Percentiles rank a stretch among this genome's conserved stretches.
Conservation (phyloP, 1,140 invertebrate species). For the Bombus huntii region DNA sequence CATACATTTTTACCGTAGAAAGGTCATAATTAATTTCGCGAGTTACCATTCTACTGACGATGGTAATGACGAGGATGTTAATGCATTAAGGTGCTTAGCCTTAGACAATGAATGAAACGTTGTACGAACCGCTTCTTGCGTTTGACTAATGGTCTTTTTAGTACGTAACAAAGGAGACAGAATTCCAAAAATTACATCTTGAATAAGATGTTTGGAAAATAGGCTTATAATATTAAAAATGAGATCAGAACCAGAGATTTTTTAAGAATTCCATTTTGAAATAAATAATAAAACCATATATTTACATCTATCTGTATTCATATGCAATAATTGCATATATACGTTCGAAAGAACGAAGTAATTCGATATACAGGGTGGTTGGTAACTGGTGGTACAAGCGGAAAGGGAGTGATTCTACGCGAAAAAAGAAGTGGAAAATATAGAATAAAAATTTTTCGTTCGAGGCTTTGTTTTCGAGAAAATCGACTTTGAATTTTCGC, state of each 20-base stretch:
- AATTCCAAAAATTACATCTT: no score
- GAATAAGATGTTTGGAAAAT: neutral
- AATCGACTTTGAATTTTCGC: no score
- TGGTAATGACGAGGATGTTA: no score
- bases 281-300: neutral
- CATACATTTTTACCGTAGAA: neutral
- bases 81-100: neutral
- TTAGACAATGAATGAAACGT: neutral
- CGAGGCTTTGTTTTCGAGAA: no score
- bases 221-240: neutral
- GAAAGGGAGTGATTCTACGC: no score
- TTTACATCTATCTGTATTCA: no score
- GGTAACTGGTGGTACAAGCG: no score
- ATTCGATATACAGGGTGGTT: neutral
- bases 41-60: neutral
- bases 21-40: slow-evolving; percentile 7
- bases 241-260: neutral
- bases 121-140: neutral
- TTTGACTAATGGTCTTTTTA: neutral
- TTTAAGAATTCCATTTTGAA: neutral
- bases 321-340: no score
- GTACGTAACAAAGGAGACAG: neutral
- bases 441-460: no score
- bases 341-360: neutral
- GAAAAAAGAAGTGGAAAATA: no score